These are phyloP conservation scores for Netelia inedita DNA, from an alignment of 2,888 invertebrate genomes.

Conservation along the genomic window DNA sequence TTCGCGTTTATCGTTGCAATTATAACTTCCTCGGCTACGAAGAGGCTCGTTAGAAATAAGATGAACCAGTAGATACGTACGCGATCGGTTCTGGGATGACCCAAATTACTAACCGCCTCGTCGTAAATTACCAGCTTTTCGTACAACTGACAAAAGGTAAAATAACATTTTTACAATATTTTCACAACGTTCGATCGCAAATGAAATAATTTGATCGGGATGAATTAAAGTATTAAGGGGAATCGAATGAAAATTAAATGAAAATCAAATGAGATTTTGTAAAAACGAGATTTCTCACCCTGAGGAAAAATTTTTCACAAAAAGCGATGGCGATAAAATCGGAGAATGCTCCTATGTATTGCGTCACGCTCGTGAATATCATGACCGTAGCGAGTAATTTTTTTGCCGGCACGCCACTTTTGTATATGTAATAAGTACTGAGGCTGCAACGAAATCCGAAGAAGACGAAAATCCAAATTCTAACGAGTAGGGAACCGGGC, in stretches of 20 bases:
- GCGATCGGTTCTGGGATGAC: constrained; percentile 22
- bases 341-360: background rate
- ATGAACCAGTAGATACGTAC: constrained; percentile 24
- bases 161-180: background rate
- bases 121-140: constrained; percentile 43
- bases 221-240: no score
- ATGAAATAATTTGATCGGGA: no score
- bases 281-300: constrained; percentile 1
- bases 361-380: background rate
- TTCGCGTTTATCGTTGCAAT: background rate
- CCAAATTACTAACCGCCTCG: constrained; percentile 30
- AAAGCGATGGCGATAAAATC: constrained; percentile 25
- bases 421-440: background rate
- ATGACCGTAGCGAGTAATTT: background rate
- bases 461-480: constrained; percentile 10
- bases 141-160: constrained; percentile 31
- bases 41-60: background rate
- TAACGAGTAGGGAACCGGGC: background rate
- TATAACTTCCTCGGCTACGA: background rate
- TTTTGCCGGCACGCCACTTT: background rate
- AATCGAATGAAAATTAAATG: no score
- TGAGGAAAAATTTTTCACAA: constrained; percentile 29
- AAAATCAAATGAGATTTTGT: no score
- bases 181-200: no score
- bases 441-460: constrained; percentile 2